Percentiles rank a stretch among this genome's conserved stretches.
Conservation (phyloP, 2,797 vertebrate genomes). For the Anisognathus igniventris region DNA sequence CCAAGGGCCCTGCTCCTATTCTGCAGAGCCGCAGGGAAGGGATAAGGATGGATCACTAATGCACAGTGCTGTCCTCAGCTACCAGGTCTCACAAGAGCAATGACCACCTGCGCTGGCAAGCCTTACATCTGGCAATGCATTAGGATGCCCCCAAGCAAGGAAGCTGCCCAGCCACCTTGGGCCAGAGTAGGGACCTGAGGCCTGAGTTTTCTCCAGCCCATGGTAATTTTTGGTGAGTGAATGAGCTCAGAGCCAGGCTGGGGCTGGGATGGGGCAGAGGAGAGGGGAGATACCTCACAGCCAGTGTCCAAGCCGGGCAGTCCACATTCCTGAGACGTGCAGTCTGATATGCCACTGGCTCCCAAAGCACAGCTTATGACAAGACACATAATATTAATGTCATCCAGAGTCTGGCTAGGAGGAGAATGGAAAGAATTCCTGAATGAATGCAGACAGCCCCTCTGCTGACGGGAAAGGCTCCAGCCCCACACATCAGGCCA, state of each 20-base stretch:
- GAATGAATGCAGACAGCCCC: slow-evolving; percentile 33
- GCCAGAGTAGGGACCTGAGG: not conserved
- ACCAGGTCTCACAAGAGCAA: rapidly evolving
- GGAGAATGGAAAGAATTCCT: slow-evolving; percentile 55
- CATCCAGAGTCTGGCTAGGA: slow-evolving; percentile 21
- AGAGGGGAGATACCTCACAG: not conserved
- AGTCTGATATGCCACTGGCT: not conserved
- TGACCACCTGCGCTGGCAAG: not conserved
- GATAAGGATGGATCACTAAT: not conserved
- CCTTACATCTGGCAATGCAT: not conserved
- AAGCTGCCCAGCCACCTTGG: not conserved
- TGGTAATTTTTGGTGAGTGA: not conserved
- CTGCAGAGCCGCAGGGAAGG: not conserved
- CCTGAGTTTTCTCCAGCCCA: not conserved
- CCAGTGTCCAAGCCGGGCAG: not conserved
- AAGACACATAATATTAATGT: slow-evolving; percentile 11
- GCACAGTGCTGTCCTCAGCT: not conserved
- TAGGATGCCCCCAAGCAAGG: not conserved
- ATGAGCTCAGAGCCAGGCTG: not conserved
- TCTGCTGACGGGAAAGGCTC: not conserved
- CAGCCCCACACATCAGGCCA: not conserved
- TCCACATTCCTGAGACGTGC: not conserved
- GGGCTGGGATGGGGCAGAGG: not conserved
- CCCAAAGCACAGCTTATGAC: not conserved
- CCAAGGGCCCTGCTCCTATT: not conserved